phyloP scores from a whole-genome alignment of 2,797 vertebrate species.

The Thripadectes ignobilis region DNA sequence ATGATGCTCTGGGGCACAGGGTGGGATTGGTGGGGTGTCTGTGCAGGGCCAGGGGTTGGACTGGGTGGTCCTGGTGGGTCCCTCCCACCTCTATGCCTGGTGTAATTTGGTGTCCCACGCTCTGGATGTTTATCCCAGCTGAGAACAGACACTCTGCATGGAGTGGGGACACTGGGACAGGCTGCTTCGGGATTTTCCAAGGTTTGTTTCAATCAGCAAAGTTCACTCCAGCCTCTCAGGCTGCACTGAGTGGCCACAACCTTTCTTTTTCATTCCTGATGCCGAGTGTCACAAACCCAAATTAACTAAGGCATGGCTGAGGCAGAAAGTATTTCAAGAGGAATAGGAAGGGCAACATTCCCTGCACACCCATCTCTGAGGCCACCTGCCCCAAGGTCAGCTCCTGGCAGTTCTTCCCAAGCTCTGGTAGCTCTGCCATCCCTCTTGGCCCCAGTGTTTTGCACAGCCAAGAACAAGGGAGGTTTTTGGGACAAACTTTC shows the following conservation, averaged over 20 bases:
- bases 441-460: not conserved
- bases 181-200: not conserved
- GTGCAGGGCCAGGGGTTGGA: not conserved
- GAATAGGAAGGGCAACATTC: not conserved
- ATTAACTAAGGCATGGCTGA: accelerated
- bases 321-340: not conserved
- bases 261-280: not conserved
- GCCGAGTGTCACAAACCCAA: accelerated
- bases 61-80: not conserved
- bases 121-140: not conserved
- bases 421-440: not conserved
- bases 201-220: not conserved
- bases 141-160: not conserved
- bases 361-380: not conserved
- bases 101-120: not conserved
- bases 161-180: not conserved
- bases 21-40: not conserved
- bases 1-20: too few relatives aligned
- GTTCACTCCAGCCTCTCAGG: not conserved
- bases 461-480: not conserved
- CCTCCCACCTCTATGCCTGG: not conserved
- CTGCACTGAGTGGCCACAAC: not conserved
- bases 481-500: not conserved
- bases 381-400: not conserved
- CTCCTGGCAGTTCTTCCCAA: not conserved